Evolutionary conservation across 2,888 invertebrate genomes (phyloP).

Genomic region (Andrena chrysosceles): DNA sequence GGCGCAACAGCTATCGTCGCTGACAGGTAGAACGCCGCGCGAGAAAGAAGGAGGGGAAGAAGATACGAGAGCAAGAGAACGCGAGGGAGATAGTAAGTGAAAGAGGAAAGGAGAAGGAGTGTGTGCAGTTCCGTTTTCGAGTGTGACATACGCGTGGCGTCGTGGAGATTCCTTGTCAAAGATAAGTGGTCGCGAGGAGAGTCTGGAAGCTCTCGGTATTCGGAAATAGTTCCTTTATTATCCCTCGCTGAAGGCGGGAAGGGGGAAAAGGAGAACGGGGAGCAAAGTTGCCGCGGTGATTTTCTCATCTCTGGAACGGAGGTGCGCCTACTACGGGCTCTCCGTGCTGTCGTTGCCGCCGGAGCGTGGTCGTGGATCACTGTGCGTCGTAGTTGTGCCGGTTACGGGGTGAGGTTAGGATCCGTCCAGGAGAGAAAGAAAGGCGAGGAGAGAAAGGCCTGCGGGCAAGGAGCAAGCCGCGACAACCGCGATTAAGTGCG

Average conservation of each 20-base stretch:
- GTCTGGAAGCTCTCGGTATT: constrained; percentile 21
- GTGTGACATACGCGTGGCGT: constrained; percentile 30
- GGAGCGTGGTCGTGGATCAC: constrained; percentile 34
- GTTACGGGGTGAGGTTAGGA: constrained; percentile 64
- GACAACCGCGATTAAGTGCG: constrained; percentile 49
- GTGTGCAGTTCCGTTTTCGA: constrained; percentile 41
- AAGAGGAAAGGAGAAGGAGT: constrained; percentile 3
- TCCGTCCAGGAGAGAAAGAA: constrained; percentile 52
- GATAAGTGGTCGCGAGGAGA: constrained; percentile 32
- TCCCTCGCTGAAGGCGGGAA: neutral
- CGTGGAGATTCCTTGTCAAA: constrained; percentile 45
- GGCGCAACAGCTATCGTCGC: constrained; percentile 26
- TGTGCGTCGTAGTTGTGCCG: constrained; percentile 23
- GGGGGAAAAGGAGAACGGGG: constrained; percentile 5
- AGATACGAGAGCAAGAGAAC: neutral
- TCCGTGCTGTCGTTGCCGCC: neutral
- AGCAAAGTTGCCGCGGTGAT: constrained; percentile 36
- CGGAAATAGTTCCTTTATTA: constrained; percentile 25
- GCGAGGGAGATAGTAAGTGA: constrained; percentile 6
- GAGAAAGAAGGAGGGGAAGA: constrained; percentile 3
- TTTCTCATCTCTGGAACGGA: constrained; percentile 47
- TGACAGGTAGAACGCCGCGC: constrained; percentile 50
- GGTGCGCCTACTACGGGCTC: constrained; percentile 45
- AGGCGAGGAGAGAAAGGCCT: constrained; percentile 29
- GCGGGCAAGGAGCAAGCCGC: constrained; percentile 46